phyloP scores from a whole-genome alignment of 2,888 invertebrate species.

The Liodrosophila aerea region DNA sequence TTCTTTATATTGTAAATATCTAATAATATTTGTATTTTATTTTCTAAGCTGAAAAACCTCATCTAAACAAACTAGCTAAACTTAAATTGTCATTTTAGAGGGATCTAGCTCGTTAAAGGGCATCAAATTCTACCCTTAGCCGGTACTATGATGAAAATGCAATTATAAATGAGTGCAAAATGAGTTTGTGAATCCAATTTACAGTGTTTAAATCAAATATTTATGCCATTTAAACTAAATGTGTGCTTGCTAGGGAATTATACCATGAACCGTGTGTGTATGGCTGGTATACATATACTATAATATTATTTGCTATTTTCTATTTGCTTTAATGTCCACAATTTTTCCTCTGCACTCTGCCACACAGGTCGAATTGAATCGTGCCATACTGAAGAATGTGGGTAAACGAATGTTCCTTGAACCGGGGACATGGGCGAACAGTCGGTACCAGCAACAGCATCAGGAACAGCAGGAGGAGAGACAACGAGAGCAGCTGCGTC shows the following conservation, averaged over 20 bases:
- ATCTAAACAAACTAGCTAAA: no score
- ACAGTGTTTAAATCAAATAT: conserved; percentile 33
- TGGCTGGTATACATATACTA: conserved; percentile 1
- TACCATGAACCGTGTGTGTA: conserved; percentile 5
- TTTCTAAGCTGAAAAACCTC: no score
- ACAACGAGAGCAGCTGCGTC: conserved; percentile 45
- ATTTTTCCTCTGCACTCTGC: conserved; percentile 27
- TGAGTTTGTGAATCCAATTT: conserved; percentile 31
- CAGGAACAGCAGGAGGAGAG: conserved; percentile 40
- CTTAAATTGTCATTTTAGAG: no score
- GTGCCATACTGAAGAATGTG: conserved; percentile 88
- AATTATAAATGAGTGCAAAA: conserved; percentile 33
- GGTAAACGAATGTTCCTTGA: conserved; percentile 86
- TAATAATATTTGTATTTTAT: no score
- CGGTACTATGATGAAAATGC: conserved; percentile 18
- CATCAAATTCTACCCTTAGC: no score
- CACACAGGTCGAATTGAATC: conserved; percentile 86
- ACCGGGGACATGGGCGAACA: conserved; percentile 40
- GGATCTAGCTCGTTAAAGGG: no score
- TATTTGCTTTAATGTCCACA: conserved; percentile 44
- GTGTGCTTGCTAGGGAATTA: neutral
- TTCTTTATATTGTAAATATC: no score
- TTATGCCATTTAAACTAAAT: conserved; percentile 31
- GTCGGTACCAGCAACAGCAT: conserved; percentile 44
- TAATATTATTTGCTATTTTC: conserved; percentile 29